These are phyloP conservation scores for Nebria brevicollis DNA, from an alignment of 2,888 invertebrate genomes.

Conservation along the genomic window DNA sequence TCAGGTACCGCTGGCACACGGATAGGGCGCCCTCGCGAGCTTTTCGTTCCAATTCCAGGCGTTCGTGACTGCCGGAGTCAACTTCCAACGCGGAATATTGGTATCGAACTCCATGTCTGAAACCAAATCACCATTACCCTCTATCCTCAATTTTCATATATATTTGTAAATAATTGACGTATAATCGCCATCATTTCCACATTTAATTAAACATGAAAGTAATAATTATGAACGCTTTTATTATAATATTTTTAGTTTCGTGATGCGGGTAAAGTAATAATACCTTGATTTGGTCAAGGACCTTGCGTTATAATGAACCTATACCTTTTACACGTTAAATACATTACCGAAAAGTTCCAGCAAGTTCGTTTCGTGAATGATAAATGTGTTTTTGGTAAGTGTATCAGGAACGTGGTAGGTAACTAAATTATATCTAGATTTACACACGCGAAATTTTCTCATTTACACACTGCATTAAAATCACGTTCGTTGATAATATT, in stretches of 20 bases:
- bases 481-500: background rate
- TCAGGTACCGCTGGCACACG: conserved; percentile 73
- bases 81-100: conserved; percentile 75
- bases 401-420: background rate
- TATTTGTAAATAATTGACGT: background rate
- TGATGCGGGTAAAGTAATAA: background rate
- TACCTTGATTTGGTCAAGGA: background rate
- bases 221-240: too few species aligned
- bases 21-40: conserved; percentile 73
- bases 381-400: background rate
- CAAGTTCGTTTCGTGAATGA: background rate
- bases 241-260: background rate
- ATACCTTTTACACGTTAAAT: background rate
- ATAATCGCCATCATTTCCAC: background rate
- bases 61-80: conserved; percentile 68
- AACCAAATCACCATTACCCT: conserved; percentile 58
- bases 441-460: background rate
- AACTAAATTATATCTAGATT: background rate
- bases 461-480: background rate
- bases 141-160: background rate
- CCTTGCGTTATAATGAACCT: background rate
- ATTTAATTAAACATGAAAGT: too few species aligned
- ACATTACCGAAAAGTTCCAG: background rate
- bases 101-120: conserved; percentile 66
- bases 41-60: conserved; percentile 72